A percentile compares a stretch with the other conserved stretches of the same genome.
These are phyloP conservation scores for Metaphire vulgaris DNA, from an alignment of 1,140 invertebrate species.

Conservation along the genomic window DNA sequence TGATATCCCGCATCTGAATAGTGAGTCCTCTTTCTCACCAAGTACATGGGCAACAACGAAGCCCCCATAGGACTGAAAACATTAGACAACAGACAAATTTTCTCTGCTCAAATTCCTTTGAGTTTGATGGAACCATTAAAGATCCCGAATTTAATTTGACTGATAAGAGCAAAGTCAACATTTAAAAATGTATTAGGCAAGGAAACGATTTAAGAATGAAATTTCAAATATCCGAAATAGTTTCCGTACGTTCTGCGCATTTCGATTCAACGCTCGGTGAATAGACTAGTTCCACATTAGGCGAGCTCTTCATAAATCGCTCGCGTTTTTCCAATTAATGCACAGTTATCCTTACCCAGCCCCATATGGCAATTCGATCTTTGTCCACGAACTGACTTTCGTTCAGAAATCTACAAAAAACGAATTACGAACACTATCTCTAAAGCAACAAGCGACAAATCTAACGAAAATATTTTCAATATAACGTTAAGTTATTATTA, in stretches of 20 bases:
- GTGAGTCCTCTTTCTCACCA: conserved; percentile 62
- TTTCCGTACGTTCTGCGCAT: no score
- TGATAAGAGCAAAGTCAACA: not conserved
- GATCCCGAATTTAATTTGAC: not conserved
- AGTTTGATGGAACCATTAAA: not conserved
- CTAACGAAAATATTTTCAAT: not conserved
- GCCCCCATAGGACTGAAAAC: conserved; percentile 55
- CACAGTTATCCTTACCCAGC: conserved; percentile 42
- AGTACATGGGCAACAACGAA: conserved; percentile 75
- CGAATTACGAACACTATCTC: no score
- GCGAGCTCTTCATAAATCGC: no score
- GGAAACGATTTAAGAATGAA: not conserved
- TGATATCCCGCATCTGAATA: conserved; percentile 83
- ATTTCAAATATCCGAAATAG: no score
- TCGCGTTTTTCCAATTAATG: no score
- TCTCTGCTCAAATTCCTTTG: no score
- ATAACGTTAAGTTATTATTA: no score
- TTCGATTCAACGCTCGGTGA: no score
- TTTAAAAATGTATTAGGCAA: not conserved
- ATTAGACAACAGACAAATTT: no score
- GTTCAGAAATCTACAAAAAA: conserved; percentile 63
- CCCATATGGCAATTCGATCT: conserved; percentile 71
- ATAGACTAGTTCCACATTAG: no score
- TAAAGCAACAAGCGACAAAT: no score
- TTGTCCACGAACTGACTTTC: conserved; percentile 79